Conservation (phyloP, 2,888 invertebrate genomes). For the Drosophila gaucha region DNA sequence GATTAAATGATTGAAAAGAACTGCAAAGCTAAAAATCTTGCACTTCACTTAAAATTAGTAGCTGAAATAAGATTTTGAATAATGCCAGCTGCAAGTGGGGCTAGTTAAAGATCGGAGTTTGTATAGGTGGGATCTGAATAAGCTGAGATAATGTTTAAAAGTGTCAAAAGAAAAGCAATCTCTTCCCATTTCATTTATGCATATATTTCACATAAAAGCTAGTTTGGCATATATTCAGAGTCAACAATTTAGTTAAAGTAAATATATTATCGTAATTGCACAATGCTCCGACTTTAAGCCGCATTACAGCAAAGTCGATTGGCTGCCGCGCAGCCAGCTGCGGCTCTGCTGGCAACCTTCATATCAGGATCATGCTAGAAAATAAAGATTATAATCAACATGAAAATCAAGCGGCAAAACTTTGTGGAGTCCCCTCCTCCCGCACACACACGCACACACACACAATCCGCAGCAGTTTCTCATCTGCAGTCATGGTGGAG, state of each 20-base stretch:
- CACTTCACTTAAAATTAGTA: too few relatives aligned
- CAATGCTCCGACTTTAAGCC: not conserved
- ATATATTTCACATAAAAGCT: too few relatives aligned
- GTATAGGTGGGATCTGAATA: too few relatives aligned
- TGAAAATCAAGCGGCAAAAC: conserved; percentile 71
- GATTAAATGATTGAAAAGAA: too few relatives aligned
- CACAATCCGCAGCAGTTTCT: conserved; percentile 61
- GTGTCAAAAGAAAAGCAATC: too few relatives aligned
- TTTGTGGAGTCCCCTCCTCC: conserved; percentile 27
- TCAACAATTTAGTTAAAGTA: not conserved
- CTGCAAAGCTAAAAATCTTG: too few relatives aligned
- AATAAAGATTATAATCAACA: conserved; percentile 70
- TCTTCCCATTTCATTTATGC: too few relatives aligned
- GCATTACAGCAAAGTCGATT: not conserved
- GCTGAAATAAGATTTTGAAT: too few relatives aligned
- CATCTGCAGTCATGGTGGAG: conserved; percentile 45
- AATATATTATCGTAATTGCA: not conserved
- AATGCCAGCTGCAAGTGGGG: too few relatives aligned
- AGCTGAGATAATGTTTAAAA: too few relatives aligned
- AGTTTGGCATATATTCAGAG: too few relatives aligned
- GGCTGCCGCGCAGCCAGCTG: not conserved
- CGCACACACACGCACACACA: not conserved
- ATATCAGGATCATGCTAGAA: conserved; percentile 32
- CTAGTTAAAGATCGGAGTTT: too few relatives aligned
- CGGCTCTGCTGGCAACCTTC: not conserved